Percentiles rank a stretch among this genome's conserved stretches.
phyloP scores from a whole-genome alignment of 92 coral and sea anemone genomes.

The Phenganax subtilis region DNA sequence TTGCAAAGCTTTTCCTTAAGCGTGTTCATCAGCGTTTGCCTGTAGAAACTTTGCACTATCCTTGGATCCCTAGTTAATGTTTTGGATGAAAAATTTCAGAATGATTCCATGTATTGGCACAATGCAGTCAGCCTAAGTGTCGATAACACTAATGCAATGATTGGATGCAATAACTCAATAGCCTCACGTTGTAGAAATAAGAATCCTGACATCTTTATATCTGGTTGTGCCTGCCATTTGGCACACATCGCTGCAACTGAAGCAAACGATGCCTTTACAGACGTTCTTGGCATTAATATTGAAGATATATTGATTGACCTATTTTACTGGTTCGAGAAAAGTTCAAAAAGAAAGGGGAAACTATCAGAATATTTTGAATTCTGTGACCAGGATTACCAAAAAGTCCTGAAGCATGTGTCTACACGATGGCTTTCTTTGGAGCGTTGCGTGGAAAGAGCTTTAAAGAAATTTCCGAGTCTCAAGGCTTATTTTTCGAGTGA shows the following conservation, averaged over 20 bases:
- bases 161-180: slow-evolving; percentile 45
- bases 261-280: slow-evolving; percentile 42
- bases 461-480: slow-evolving; percentile 45
- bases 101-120: slow-evolving; percentile 43
- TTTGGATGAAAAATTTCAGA: slow-evolving; percentile 43
- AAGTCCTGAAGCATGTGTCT: slow-evolving; percentile 45
- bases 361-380: slow-evolving; percentile 43
- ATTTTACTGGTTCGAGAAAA: slow-evolving; percentile 49
- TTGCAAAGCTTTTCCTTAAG: too few relatives aligned
- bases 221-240: slow-evolving; percentile 50
- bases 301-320: slow-evolving; percentile 46
- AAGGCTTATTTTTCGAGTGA: slow-evolving; percentile 42
- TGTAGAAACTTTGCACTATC: too few relatives aligned
- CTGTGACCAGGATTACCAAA: slow-evolving; percentile 44
- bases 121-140: slow-evolving; percentile 46
- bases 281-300: slow-evolving; percentile 38
- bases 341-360: slow-evolving; percentile 46
- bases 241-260: slow-evolving; percentile 46
- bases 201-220: slow-evolving; percentile 33
- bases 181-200: slow-evolving; percentile 40
- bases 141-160: slow-evolving; percentile 51
- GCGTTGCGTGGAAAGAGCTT: slow-evolving; percentile 41
- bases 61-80: not conserved
- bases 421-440: slow-evolving; percentile 46
- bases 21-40: too few relatives aligned